Percentiles rank a stretch among this genome's conserved stretches.
phyloP scores from a whole-genome alignment of 2,888 invertebrate species.

The Dynastes maya region DNA sequence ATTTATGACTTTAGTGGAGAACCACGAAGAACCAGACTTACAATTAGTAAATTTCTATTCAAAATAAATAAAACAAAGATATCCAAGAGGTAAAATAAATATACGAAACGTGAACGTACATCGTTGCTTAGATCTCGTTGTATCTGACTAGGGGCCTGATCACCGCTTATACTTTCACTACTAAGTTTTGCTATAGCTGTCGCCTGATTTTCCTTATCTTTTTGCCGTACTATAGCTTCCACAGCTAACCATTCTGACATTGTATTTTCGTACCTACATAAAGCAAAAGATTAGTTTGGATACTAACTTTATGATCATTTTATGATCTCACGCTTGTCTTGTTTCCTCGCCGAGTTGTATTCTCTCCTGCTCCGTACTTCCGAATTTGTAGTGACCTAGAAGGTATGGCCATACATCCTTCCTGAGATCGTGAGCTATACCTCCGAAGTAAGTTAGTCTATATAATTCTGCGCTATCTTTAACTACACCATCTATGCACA shows the following conservation, averaged over 20 bases:
- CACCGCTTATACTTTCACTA: constrained; percentile 78
- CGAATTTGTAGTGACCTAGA: constrained; percentile 88
- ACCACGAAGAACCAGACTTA: too few relatives aligned
- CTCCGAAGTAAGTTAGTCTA: constrained; percentile 89
- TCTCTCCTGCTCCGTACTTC: constrained; percentile 79
- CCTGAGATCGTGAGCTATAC: constrained; percentile 85
- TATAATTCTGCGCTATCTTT: constrained; percentile 83
- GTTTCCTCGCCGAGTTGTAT: constrained; percentile 78
- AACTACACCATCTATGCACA: constrained; percentile 78
- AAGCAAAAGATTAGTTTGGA: constrained; percentile 11
- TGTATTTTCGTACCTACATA: constrained; percentile 84
- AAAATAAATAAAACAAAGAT: too few relatives aligned
- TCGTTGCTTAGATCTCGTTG: constrained; percentile 73
- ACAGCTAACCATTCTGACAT: constrained; percentile 97
- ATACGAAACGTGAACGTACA: constrained; percentile 59
- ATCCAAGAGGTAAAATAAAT: background rate
- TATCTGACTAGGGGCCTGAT: constrained; percentile 67
- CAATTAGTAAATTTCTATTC: too few relatives aligned
- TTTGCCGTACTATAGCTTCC: constrained; percentile 90
- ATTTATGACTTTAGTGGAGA: too few relatives aligned
- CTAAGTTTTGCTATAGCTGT: constrained; percentile 90
- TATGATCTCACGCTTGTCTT: constrained; percentile 72
- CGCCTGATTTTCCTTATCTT: constrained; percentile 88
- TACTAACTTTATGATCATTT: background rate
- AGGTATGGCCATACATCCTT: constrained; percentile 92